These are phyloP conservation scores for Aplysia californica DNA, from an alignment of 1,140 invertebrate genomes.

Conservation along the genomic window DNA sequence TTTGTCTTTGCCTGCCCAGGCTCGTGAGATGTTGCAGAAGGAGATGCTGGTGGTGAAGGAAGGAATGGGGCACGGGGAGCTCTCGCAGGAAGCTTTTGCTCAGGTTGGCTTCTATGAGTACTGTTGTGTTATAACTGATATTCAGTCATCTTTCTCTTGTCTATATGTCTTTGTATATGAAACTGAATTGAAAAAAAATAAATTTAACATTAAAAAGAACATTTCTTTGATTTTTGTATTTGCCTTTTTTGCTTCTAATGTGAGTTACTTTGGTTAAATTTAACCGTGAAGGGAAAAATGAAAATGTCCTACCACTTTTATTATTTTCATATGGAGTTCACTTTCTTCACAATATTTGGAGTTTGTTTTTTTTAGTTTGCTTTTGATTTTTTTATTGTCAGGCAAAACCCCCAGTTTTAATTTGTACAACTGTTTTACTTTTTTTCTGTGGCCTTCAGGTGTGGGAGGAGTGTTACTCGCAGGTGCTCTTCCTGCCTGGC, in stretches of 20 bases:
- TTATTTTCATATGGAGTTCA: background rate
- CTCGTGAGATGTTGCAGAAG: slow-evolving; percentile 77
- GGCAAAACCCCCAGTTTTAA: no score
- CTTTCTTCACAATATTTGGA: background rate
- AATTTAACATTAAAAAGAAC: no score
- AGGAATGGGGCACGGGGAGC: slow-evolving; percentile 95
- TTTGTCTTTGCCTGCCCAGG: slow-evolving; percentile 52
- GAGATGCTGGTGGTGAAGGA: slow-evolving; percentile 92
- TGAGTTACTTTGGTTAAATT: no score
- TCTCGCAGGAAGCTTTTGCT: slow-evolving; percentile 89
- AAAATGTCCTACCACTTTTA: no score
- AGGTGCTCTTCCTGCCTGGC: slow-evolving; percentile 88
- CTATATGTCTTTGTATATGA: background rate
- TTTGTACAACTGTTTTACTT: no score
- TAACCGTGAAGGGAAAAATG: no score
- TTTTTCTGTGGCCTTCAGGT: slow-evolving; percentile 71
- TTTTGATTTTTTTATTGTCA: background rate
- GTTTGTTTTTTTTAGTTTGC: background rate
- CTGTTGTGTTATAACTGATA: background rate
- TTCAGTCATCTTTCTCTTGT: background rate
- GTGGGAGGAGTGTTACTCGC: slow-evolving; percentile 94
- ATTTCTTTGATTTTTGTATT: no score
- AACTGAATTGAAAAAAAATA: no score
- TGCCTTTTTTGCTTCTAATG: no score
- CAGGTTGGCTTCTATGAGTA: slow-evolving; percentile 68